phyloP scores from a whole-genome alignment of 2,113 vertebrate genomes.

The Atherinomorus stipes region DNA sequence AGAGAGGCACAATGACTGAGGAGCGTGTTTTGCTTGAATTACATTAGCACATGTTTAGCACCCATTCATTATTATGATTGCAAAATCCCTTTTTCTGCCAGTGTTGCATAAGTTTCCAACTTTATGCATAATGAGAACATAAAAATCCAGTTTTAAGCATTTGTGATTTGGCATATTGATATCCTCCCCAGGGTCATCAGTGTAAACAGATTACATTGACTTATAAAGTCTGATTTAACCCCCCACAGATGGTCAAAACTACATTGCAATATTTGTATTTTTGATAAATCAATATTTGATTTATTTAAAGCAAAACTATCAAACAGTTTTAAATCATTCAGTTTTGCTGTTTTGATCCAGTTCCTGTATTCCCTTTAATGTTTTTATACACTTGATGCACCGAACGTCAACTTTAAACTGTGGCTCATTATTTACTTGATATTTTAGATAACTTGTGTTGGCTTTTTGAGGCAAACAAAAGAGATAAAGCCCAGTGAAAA shows the following conservation, averaged over 20 bases:
- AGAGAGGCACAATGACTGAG: not conserved
- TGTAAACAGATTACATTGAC: constrained; percentile 10
- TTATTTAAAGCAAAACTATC: not conserved
- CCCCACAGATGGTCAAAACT: not conserved
- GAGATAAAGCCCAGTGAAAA: not conserved
- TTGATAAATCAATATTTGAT: too few species aligned
- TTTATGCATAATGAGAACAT: not conserved
- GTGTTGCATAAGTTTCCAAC: constrained; percentile 41
- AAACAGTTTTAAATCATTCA: constrained; percentile 12
- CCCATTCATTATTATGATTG: constrained; percentile 1
- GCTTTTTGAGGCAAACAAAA: not conserved
- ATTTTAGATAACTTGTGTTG: not conserved
- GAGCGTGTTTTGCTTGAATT: not conserved
- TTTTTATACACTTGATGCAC: not conserved
- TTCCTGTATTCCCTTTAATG: not conserved
- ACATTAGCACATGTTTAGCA: not conserved
- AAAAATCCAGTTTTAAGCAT: constrained; percentile 30
- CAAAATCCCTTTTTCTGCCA: constrained; percentile 10
- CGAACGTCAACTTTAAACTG: not conserved
- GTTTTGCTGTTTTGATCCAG: not conserved
- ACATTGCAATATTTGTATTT: not conserved
- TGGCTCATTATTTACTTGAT: not conserved
- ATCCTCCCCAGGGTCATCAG: not conserved
- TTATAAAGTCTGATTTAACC: not conserved
- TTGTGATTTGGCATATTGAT: constrained; percentile 29